These are phyloP conservation scores for Phoeniculus purpureus DNA, from an alignment of 2,797 vertebrate genomes.

Conservation along the genomic window DNA sequence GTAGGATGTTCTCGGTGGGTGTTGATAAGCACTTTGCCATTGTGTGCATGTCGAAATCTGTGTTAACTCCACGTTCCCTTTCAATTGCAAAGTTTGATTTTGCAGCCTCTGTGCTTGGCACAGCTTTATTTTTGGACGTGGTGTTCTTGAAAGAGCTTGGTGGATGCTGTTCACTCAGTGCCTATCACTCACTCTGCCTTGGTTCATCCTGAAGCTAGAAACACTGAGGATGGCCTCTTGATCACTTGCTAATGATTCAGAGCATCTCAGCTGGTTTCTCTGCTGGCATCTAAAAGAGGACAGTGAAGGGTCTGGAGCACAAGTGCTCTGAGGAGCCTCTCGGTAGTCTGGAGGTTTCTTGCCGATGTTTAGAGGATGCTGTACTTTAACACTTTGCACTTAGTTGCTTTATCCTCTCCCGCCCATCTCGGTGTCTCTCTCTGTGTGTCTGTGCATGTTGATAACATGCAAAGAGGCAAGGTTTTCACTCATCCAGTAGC, in stretches of 20 bases:
- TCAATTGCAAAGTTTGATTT: not conserved
- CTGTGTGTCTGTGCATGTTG: not conserved
- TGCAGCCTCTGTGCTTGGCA: not conserved
- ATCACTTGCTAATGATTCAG: not conserved
- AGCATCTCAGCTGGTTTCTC: not conserved
- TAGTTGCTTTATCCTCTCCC: not conserved
- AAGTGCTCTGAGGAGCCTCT: not conserved
- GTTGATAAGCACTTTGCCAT: not conserved
- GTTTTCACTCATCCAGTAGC: not conserved
- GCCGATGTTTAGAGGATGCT: not conserved
- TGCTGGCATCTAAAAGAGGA: not conserved
- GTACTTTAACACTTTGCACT: not conserved
- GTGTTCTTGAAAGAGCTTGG: not conserved
- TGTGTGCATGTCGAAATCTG: not conserved
- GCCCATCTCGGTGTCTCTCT: not conserved
- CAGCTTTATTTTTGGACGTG: not conserved
- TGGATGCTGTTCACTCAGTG: not conserved
- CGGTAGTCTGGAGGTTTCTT: not conserved
- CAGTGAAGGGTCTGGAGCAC: not conserved
- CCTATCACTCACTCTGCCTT: not conserved
- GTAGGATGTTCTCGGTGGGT: not conserved
- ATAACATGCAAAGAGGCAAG: fast-evolving
- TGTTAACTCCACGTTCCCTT: not conserved
- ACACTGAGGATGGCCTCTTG: fast-evolving
- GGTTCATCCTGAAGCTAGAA: not conserved